Conservation (phyloP, 2,797 vertebrate genomes). For the Xiphophorus birchmanni region DNA sequence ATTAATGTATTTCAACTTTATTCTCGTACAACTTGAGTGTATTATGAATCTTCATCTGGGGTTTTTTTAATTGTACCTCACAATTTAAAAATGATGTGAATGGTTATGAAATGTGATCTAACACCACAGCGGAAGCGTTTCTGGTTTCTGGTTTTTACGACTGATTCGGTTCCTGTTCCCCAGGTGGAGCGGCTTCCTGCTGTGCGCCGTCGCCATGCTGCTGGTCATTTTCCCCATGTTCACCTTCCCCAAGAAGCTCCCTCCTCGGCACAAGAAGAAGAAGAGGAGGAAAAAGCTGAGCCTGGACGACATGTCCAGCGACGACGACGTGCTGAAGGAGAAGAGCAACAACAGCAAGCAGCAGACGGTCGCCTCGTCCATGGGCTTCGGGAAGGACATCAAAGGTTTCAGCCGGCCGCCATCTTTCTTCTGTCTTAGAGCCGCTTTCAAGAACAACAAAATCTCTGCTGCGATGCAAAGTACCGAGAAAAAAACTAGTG, state of each 20-base stretch:
- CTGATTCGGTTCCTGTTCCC: not conserved
- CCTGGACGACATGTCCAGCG: conserved; percentile 80
- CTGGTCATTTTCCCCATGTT: conserved; percentile 99
- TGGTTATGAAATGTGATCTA: not conserved
- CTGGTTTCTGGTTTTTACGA: not conserved
- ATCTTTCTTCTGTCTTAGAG: not conserved
- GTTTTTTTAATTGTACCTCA: not conserved
- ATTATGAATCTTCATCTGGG: too few species aligned
- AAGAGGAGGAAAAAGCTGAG: conserved; percentile 91
- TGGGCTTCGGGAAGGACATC: conserved; percentile 94
- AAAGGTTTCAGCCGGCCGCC: conserved; percentile 82
- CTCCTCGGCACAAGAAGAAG: conserved; percentile 91
- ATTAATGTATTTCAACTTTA: too few species aligned
- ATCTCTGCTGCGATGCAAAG: not conserved
- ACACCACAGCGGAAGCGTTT: not conserved
- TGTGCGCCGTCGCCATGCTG: conserved; percentile 95
- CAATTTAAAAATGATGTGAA: not conserved
- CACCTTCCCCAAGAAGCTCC: conserved; percentile 98
- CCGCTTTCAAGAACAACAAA: not conserved
- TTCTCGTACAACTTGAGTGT: too few species aligned
- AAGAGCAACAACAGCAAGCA: conserved; percentile 84
- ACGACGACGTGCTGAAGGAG: conserved; percentile 93
- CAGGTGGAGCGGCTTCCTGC: conserved; percentile 93
- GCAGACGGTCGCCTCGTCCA: conserved; percentile 87
- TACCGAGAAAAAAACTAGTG: not conserved